Conservation (phyloP, 2,113 vertebrate species). For the Castor canadensis region DNA sequence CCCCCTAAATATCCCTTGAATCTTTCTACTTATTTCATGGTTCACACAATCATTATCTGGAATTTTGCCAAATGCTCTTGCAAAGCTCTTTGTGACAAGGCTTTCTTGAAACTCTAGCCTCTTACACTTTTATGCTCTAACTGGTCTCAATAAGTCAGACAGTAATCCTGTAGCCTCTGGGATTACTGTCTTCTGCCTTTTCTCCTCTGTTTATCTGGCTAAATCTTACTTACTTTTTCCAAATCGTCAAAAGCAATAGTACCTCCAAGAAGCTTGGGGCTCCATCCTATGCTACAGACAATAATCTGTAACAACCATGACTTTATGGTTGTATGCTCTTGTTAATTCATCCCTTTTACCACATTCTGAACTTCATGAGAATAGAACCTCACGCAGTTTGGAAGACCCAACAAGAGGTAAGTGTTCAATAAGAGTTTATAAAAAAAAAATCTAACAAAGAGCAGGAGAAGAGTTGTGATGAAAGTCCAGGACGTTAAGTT, state of each 20-base stretch:
- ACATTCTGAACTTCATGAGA: background rate
- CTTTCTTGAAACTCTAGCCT: background rate
- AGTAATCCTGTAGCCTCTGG: background rate
- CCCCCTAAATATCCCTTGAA: background rate
- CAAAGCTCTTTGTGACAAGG: background rate
- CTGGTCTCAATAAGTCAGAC: background rate
- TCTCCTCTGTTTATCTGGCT: background rate
- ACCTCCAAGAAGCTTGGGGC: background rate
- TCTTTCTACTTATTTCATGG: background rate
- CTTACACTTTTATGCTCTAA: background rate
- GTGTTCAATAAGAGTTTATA: background rate
- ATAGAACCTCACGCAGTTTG: background rate
- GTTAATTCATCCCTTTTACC: background rate
- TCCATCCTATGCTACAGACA: background rate
- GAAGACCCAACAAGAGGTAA: background rate
- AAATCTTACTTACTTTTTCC: conserved; percentile 35
- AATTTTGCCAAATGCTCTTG: background rate
- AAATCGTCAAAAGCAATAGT: background rate
- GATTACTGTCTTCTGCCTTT: background rate
- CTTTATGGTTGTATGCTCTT: background rate
- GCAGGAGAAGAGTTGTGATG: background rate
- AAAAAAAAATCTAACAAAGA: background rate
- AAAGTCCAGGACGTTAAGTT: background rate
- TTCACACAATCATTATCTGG: background rate
- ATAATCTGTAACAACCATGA: background rate